Evolutionary conservation across 2,888 invertebrate species (phyloP).

Genomic region (Sarcophaga caerulescens): DNA sequence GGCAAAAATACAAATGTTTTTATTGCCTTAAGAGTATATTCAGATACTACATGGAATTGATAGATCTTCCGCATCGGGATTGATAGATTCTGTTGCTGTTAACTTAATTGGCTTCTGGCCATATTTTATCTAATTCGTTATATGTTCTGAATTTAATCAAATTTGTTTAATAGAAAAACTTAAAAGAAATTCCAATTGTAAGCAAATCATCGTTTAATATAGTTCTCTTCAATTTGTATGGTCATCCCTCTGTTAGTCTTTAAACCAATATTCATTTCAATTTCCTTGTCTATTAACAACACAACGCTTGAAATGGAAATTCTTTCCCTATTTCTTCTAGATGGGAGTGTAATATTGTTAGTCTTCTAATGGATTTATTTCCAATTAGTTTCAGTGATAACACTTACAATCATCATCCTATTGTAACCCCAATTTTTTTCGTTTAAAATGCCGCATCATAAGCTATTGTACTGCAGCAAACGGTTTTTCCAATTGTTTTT

Average conservation of each 20-base stretch:
- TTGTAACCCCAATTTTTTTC: slow-evolving; percentile 55
- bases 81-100: too few species aligned
- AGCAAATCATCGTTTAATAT: neutral
- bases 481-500: neutral
- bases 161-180: too few species aligned
- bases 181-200: neutral
- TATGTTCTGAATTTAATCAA: too few species aligned
- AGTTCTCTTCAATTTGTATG: neutral
- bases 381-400: slow-evolving; percentile 63
- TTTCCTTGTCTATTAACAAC: neutral
- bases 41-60: too few species aligned
- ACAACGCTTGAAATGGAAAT: neutral
- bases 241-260: neutral
- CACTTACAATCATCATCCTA: slow-evolving; percentile 39
- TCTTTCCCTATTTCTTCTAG: neutral
- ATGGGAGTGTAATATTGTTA: slow-evolving; percentile 20
- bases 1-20: too few species aligned
- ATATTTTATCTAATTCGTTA: too few species aligned
- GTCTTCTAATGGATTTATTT: slow-evolving; percentile 55
- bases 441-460: slow-evolving; percentile 53
- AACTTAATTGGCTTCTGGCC: too few species aligned
- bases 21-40: too few species aligned
- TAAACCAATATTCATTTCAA: slow-evolving; percentile 3
- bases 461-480: slow-evolving; percentile 12
- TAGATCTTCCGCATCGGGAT: too few species aligned